Evolutionary conservation across 2,797 vertebrate genomes (phyloP).

Genomic region (Lacerta agilis): DNA sequence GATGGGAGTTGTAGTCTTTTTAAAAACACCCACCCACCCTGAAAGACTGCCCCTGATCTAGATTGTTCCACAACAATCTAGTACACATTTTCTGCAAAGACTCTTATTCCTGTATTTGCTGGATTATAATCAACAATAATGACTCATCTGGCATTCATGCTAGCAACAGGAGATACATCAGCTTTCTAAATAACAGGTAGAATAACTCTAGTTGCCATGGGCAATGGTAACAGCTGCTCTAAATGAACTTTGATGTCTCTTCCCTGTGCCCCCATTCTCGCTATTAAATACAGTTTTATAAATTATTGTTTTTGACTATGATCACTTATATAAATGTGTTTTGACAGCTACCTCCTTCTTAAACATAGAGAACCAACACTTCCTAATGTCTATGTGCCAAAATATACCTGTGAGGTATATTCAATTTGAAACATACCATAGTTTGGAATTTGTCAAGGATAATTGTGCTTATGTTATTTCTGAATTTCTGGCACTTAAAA

Average conservation of each 20-base stretch:
- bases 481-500: too few relatives aligned
- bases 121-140: not conserved
- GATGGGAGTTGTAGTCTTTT: not conserved
- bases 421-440: too few relatives aligned
- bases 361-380: not conserved
- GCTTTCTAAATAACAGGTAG: not conserved
- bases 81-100: not conserved
- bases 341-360: not conserved
- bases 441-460: too few relatives aligned
- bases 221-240: not conserved
- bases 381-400: too few relatives aligned
- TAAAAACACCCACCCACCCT: not conserved
- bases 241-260: constrained; percentile 24
- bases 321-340: not conserved
- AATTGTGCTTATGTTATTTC: too few relatives aligned
- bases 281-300: constrained; percentile 10
- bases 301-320: not conserved
- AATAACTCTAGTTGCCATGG: constrained; percentile 17
- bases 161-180: not conserved
- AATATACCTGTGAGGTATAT: too few relatives aligned
- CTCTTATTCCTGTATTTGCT: not conserved
- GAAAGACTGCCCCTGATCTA: not conserved
- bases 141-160: not conserved
- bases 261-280: not conserved
- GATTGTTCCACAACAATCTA: not conserved